phyloP scores from a whole-genome alignment of 1,140 invertebrate genomes.

The Brachionus sp. region DNA sequence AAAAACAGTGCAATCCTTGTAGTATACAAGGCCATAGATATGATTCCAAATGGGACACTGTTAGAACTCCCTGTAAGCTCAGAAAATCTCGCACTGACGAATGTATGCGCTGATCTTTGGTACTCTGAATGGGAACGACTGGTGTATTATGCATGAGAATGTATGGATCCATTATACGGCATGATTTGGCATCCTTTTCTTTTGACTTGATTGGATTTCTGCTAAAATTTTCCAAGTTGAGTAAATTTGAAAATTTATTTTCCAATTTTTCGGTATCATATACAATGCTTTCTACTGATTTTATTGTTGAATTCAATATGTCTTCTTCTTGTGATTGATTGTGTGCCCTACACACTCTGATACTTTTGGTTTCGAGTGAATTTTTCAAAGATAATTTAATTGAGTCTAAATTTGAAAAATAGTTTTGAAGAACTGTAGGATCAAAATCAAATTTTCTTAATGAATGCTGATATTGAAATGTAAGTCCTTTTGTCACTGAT shows the following conservation, averaged over 20 bases:
- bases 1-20: background rate
- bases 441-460: background rate
- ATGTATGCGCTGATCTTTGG: background rate
- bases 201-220: background rate
- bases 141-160: background rate
- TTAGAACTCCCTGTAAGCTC: background rate
- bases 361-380: background rate
- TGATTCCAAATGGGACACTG: background rate
- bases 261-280: background rate
- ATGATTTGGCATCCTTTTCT: background rate
- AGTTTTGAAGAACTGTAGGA: background rate
- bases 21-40: constrained; percentile 13
- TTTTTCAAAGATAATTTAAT: background rate
- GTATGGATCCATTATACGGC: background rate
- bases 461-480: background rate
- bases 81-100: background rate
- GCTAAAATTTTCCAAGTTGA: background rate
- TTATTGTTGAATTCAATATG: background rate
- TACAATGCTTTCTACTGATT: background rate
- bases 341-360: background rate
- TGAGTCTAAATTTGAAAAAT: background rate
- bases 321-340: background rate
- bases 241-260: background rate
- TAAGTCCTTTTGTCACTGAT: background rate
- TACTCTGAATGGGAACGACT: background rate